Base-by-base conservation (phyloP, 2,797 vertebrate genomes). In the Platyrinchus mystaceus region DNA sequence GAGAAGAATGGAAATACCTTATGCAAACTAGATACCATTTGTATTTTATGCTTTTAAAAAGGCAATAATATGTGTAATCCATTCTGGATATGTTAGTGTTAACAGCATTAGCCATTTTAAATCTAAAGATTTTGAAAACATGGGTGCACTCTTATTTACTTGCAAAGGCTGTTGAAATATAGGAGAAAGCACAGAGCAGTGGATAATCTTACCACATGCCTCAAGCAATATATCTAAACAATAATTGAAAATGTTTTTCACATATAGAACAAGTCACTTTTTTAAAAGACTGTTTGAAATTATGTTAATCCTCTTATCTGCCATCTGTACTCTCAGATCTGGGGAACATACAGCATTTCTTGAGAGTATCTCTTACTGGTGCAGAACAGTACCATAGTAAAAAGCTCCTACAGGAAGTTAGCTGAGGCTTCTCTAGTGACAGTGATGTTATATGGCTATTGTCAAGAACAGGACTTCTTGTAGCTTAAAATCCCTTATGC, bases 291-390 rank as follows among this genome's bases (percentile, higher is more conserved):
- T 77, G 20, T 82, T 92, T 89, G 89, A 94, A 96, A 77, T 91
- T 74, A 74, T 83, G 82, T 80, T 92, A 87, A 95, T 94, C 41
- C 37, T 85, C 41, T 91, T 95, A 89, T 71, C 82, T 96, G 12
- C 53, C 78, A 87, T 91, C 94, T 83, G 32, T 74, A 70, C 37
- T 80, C n/a, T 67, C 46, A 81, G 79, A 95, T 90, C 56, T 88
- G 62, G 24, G 41, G 77, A 83, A 46, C 85, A 43, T 9, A 21
- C 16, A 59, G 23, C 17, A 14, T 67, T 85, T 74, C 32, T 77
- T 70, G 44, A 70, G 34, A 80, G 10, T 41, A n/a, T 87, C 69
- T 74, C 30, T 24, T 64, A 43, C n/a, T 86, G 60, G 22, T 84
- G 49, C 74, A 87, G 59, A 89, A 55, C 4, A 64, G 28, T 36